These are phyloP conservation scores for Drosophila aff. DNA, from an alignment of 1,140 invertebrate species.

Conservation along the genomic window DNA sequence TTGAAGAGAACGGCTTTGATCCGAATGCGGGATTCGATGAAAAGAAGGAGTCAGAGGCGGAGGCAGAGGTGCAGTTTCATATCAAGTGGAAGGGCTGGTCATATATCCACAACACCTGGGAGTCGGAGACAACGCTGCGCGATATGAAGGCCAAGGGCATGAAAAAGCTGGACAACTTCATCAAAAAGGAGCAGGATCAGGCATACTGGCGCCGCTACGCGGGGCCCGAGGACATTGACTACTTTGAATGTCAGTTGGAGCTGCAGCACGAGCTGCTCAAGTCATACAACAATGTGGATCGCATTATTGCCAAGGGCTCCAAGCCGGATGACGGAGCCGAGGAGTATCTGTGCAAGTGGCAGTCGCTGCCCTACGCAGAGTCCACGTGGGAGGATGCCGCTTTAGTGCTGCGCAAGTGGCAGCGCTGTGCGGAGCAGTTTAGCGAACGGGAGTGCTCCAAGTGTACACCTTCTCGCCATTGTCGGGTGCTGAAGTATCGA, in stretches of 20 bases:
- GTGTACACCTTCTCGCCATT: slow-evolving; percentile 94
- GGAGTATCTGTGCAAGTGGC: slow-evolving; percentile 99
- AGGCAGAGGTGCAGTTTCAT: slow-evolving; percentile 95
- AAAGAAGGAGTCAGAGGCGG: slow-evolving; percentile 85
- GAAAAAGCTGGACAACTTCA: slow-evolving; percentile 98
- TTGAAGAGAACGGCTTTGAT: slow-evolving; percentile 96
- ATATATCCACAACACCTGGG: slow-evolving; percentile 99
- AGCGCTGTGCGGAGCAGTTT: slow-evolving; percentile 94
- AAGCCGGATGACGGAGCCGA: slow-evolving; percentile 91
- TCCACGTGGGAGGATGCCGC: slow-evolving; percentile 98
- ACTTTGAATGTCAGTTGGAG: slow-evolving; percentile 98
- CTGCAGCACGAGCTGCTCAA: slow-evolving; percentile 95
- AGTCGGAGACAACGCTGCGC: slow-evolving; percentile 94
- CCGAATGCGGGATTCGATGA: slow-evolving; percentile 92
- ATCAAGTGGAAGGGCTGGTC: slow-evolving; percentile 99
- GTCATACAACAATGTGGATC: slow-evolving; percentile 96
- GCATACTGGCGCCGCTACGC: slow-evolving; percentile 93
- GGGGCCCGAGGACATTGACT: slow-evolving; percentile 98
- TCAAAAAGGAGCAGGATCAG: slow-evolving; percentile 95
- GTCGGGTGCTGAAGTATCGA: slow-evolving; percentile 92
- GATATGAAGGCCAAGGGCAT: slow-evolving; percentile 98
- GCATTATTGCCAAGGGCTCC: slow-evolving; percentile 92
- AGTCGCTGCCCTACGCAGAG: slow-evolving; percentile 97
- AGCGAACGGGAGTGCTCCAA: slow-evolving; percentile 93
- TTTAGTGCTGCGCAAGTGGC: slow-evolving; percentile 94